A percentile compares a stretch with the other conserved stretches of the same genome.
These are phyloP conservation scores for Himalopsyche anomala DNA, from an alignment of 2,888 invertebrate species.

Conservation along the genomic window DNA sequence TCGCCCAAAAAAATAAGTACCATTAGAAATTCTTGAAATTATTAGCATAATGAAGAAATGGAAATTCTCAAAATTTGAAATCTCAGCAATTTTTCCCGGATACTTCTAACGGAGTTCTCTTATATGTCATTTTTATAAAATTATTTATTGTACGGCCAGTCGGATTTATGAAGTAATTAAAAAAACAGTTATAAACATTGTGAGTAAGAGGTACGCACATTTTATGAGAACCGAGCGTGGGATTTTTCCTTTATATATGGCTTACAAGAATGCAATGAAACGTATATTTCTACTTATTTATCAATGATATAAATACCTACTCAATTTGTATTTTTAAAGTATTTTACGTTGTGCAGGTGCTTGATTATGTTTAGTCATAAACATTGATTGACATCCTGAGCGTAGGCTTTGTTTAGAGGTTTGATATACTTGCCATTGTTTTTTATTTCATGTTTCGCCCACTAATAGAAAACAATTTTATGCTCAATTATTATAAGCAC, in stretches of 20 bases:
- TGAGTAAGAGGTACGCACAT: conserved; percentile 9
- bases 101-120: too few relatives aligned
- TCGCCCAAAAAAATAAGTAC: too few relatives aligned
- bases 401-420: neutral
- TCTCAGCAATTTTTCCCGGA: too few relatives aligned
- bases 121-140: too few relatives aligned
- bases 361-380: neutral
- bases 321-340: neutral
- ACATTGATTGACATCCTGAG: neutral
- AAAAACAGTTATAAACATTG: neutral
- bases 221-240: conserved; percentile 6
- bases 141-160: too few relatives aligned
- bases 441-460: neutral
- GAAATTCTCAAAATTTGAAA: too few relatives aligned
- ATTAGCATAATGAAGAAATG: too few relatives aligned
- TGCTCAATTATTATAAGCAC: neutral
- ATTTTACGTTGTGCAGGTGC: conserved; percentile 12
- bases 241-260: neutral
- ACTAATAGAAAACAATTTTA: neutral
- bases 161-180: neutral
- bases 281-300: neutral
- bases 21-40: too few relatives aligned
- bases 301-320: neutral
- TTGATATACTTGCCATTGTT: neutral
- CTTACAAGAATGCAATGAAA: conserved; percentile 7